A percentile compares a stretch with the other conserved stretches of the same genome.
Evolutionary conservation across 2,888 invertebrate species (phyloP).

Genomic region (Uropetala carovei): DNA sequence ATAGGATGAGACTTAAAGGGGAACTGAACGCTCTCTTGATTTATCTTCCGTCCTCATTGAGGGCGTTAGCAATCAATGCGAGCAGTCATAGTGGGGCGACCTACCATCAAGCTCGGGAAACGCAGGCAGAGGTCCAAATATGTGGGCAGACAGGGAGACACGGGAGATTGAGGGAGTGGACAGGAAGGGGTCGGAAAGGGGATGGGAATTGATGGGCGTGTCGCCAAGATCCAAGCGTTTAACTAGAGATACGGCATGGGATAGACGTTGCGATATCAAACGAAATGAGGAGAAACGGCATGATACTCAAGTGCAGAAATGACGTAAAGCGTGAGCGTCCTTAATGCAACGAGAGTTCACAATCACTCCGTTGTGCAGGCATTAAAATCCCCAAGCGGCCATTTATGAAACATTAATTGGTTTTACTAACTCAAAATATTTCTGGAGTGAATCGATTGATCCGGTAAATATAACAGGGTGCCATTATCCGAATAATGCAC

Average conservation of each 20-base stretch:
- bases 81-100: neutral
- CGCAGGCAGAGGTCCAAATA: conserved; percentile 40
- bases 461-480: too few species aligned
- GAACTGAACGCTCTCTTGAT: neutral
- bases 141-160: conserved; percentile 21
- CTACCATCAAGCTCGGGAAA: neutral
- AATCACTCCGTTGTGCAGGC: too few species aligned
- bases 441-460: too few species aligned
- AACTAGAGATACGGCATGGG: neutral
- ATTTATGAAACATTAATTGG: too few species aligned
- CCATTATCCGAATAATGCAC: too few species aligned
- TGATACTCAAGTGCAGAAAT: neutral
- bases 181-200: neutral
- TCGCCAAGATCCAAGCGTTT: neutral
- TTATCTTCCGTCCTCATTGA: neutral
- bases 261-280: neutral
- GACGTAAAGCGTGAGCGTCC: too few species aligned
- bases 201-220: neutral
- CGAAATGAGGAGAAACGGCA: neutral
- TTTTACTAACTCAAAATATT: too few species aligned
- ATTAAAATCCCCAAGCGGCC: too few species aligned
- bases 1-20: too few species aligned
- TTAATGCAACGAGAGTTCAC: too few species aligned
- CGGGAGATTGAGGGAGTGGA: neutral
- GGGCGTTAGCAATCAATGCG: conserved; percentile 14